Evolutionary conservation across 1,140 invertebrate genomes (phyloP), one percentile per base, ranked within the genome.

Genomic region (Drosophila jambulina): DNA sequence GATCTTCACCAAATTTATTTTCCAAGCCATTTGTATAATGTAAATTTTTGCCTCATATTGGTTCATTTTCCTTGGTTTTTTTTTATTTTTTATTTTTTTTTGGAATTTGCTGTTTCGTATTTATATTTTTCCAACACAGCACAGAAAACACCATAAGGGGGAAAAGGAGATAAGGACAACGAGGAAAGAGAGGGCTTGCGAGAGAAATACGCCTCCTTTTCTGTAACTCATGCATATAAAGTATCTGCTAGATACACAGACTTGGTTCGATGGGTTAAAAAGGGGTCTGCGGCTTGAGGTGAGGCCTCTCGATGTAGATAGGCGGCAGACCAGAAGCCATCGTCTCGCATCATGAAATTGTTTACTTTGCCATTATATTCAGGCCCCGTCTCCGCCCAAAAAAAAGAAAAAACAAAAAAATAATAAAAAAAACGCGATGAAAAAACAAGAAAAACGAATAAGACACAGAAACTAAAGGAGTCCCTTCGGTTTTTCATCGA

Each of bases 141-240:
- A 72, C 63, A 63, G 21, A 53, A 36, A 49, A 0, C 10, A 17
- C 8, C 32, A 36, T 17, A 27, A 36, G 43, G 12, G 21, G 42
- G 53, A 32, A 12, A 29, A 12, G 36, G 23, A 32, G 36, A 27
- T 13, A 40, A 29, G 29, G 25, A 34, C 45, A 29, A 21, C 21
- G 27, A 5, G 46, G 46, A 49, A 17, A 61, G 23, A 21, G n/a
- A 51, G 43, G 48, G 67, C 32, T 17, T 51, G 46, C 48, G 27
- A 42, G 45, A 42, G 68, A 36, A 72, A 43, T 51, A 74, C 70
- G 70, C 70, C 70, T 74, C 70, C 70, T 74, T 74, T 74, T 72
- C 70, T 72, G 70, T 74, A 74, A 74, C 67, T 74, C 70, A 74
- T 74, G 70, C 70, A 74, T 74, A 74, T 74, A 74, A 74, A 74